Conservation (phyloP, 2,113 vertebrate species). For the Shinisaurus crocodilurus region DNA sequence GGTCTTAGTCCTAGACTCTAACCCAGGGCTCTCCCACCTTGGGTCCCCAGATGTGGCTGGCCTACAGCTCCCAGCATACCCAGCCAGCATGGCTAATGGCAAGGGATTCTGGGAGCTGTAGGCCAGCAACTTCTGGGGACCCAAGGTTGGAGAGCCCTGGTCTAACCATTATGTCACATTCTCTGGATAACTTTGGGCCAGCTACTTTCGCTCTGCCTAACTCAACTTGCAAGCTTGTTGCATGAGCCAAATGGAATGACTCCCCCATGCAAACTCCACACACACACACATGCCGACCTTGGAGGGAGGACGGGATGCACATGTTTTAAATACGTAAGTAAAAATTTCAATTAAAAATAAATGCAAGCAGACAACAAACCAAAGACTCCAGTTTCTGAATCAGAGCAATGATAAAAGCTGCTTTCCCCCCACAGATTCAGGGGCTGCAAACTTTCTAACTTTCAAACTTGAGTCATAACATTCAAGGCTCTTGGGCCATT, state of each 20-base stretch:
- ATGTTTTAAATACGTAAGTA: neutral
- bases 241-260: neutral
- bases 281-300: too few species aligned
- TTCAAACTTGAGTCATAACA: neutral
- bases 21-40: too few species aligned
- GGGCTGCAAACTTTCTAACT: neutral
- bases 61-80: too few species aligned
- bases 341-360: neutral
- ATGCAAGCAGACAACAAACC: neutral
- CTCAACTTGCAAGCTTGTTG: neutral
- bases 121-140: too few species aligned
- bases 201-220: neutral
- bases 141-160: too few species aligned
- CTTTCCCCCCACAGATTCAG: neutral
- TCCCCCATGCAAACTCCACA: neutral
- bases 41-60: too few species aligned
- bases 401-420: neutral
- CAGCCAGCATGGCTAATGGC: too few species aligned
- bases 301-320: neutral
- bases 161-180: neutral
- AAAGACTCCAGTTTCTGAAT: neutral
- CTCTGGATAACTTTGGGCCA: neutral
- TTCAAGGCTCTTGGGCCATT: neutral
- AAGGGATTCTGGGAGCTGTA: too few species aligned
- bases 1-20: too few species aligned